phyloP scores from a whole-genome alignment of 2,113 vertebrate genomes.

The Ramphastos sulfuratus region DNA sequence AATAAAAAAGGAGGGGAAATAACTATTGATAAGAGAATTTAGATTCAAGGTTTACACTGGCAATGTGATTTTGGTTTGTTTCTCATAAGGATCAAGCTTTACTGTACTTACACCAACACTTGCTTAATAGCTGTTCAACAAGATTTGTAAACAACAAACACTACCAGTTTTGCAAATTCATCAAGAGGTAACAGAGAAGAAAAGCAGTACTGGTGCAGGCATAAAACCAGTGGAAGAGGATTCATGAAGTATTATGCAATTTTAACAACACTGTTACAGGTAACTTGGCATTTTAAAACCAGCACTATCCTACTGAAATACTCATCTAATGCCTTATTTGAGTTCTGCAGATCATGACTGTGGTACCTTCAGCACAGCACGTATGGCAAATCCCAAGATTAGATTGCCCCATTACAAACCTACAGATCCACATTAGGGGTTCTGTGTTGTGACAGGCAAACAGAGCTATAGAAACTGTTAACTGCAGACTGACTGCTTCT shows the following conservation, averaged over 20 bases:
- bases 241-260: neutral
- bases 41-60: neutral
- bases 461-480: neutral
- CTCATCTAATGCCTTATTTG: neutral
- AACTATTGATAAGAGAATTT: neutral
- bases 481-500: neutral
- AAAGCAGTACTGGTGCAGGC: neutral
- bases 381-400: neutral
- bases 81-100: neutral
- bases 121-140: neutral
- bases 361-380: neutral
- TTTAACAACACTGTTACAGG: neutral
- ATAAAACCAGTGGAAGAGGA: neutral
- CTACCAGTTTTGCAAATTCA: neutral
- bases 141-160: neutral
- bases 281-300: neutral
- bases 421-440: rapidly evolving
- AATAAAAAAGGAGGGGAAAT: neutral
- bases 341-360: neutral
- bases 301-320: neutral
- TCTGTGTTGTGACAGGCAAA: neutral
- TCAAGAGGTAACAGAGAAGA: neutral
- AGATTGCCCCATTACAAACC: neutral
- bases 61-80: neutral
- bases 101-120: neutral